Conservation (phyloP, 1,140 invertebrate genomes). For the Eciton burchellii region DNA sequence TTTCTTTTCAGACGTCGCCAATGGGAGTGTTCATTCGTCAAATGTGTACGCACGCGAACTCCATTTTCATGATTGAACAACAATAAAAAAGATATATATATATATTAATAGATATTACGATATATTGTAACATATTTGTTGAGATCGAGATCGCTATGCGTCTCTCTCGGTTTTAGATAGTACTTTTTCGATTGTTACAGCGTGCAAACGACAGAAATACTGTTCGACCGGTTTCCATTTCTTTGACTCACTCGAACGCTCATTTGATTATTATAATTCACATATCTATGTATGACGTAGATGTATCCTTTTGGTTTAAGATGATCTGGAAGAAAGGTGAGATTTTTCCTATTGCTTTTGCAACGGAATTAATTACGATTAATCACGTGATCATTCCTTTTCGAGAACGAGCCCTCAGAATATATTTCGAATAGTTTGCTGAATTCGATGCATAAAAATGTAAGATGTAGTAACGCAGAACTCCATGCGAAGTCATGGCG, state of each 20-base stretch:
- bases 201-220: neutral
- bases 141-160: neutral
- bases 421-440: too few relatives aligned
- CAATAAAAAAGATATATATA: conserved; percentile 21
- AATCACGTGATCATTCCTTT: neutral
- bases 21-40: conserved; percentile 1
- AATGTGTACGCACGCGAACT: neutral
- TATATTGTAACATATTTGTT: conserved; percentile 30
- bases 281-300: neutral
- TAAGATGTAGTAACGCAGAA: too few relatives aligned
- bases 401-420: too few relatives aligned
- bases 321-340: neutral
- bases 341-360: neutral
- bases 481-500: too few relatives aligned
- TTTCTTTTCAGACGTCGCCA: conserved; percentile 13
- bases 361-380: neutral
- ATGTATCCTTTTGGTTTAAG: neutral
- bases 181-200: neutral
- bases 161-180: neutral
- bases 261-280: neutral
- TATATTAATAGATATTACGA: conserved; percentile 25
- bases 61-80: conserved; percentile 31
- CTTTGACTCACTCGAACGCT: neutral
- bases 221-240: neutral
- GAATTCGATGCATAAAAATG: too few relatives aligned